A percentile compares a stretch with the other conserved stretches of the same genome.
phyloP scores from a whole-genome alignment of 1,140 invertebrate genomes.

The Drosophila novamexicana region DNA sequence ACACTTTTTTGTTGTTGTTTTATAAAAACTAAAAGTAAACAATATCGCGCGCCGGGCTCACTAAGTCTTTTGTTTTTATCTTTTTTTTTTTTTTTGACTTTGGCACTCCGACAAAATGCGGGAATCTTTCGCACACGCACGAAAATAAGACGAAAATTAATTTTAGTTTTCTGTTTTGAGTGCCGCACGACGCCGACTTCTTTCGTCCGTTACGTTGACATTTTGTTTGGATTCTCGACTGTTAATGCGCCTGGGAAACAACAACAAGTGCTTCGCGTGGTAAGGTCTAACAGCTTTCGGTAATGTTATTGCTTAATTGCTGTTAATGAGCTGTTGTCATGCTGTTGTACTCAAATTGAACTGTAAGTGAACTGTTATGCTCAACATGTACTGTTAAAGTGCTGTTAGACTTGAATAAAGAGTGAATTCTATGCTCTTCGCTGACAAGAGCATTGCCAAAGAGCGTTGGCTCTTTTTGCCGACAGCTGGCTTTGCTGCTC shows the following conservation, averaged over 20 bases:
- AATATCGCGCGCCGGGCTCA: slow-evolving; percentile 38
- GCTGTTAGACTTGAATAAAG: neutral
- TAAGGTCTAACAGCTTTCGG: slow-evolving; percentile 4
- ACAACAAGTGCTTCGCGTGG: slow-evolving; percentile 52
- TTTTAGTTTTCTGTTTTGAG: slow-evolving; percentile 24
- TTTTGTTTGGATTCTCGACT: slow-evolving; percentile 68
- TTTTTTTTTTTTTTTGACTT: slow-evolving; percentile 30
- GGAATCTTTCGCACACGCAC: slow-evolving; percentile 34
- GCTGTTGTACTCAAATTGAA: slow-evolving; percentile 11
- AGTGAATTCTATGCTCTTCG: neutral
- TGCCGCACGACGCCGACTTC: slow-evolving; percentile 51
- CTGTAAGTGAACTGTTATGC: slow-evolving; percentile 11
- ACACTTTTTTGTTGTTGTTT: slow-evolving; percentile 16
- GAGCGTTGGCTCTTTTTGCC: neutral
- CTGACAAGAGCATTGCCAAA: neutral
- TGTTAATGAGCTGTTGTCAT: slow-evolving; percentile 14
- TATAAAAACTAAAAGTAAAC: slow-evolving; percentile 46
- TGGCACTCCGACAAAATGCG: slow-evolving; percentile 59
- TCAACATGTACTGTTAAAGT: neutral
- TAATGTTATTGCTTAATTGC: neutral
- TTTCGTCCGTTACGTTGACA: slow-evolving; percentile 68
- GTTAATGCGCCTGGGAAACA: slow-evolving; percentile 36
- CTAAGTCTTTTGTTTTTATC: slow-evolving; percentile 23
- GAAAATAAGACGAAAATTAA: slow-evolving; percentile 50
- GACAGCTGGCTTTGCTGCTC: slow-evolving; percentile 25